phyloP scores from a whole-genome alignment of 1,140 invertebrate genomes.

The Euura lappo region DNA sequence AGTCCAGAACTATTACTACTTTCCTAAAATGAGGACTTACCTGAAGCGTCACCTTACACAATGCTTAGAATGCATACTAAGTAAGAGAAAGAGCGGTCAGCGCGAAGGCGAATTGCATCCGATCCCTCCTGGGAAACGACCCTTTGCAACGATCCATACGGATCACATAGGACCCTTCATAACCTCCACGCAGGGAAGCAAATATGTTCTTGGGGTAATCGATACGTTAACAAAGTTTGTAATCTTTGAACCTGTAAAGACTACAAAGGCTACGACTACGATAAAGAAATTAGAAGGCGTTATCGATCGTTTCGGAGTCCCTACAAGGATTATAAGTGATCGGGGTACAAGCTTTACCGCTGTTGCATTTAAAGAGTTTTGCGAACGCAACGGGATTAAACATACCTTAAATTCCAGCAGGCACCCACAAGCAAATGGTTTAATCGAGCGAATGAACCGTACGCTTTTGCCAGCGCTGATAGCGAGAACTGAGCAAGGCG shows the following conservation, averaged over 20 bases:
- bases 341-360: conserved; percentile 21
- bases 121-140: conserved; percentile 23
- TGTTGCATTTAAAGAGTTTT: conserved; percentile 26
- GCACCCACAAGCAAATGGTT: conserved; percentile 36
- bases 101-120: conserved; percentile 22
- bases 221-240: conserved; percentile 27
- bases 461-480: conserved; percentile 19
- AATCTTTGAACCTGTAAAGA: conserved; percentile 12
- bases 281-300: conserved; percentile 18
- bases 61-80: conserved; percentile 24
- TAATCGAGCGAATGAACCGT: conserved; percentile 27
- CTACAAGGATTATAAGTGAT: conserved; percentile 25
- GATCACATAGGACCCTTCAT: conserved; percentile 29
- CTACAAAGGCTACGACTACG: background rate
- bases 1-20: conserved; percentile 22
- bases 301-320: conserved; percentile 23
- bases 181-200: conserved; percentile 11
- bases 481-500: background rate
- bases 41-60: conserved; percentile 18
- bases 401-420: conserved; percentile 35
- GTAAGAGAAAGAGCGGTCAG: conserved; percentile 21
- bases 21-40: conserved; percentile 20
- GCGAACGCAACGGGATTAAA: conserved; percentile 30
- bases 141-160: conserved; percentile 24
- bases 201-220: conserved; percentile 22